Conservation (phyloP, 2,113 vertebrate genomes). For the Caretta caretta region DNA sequence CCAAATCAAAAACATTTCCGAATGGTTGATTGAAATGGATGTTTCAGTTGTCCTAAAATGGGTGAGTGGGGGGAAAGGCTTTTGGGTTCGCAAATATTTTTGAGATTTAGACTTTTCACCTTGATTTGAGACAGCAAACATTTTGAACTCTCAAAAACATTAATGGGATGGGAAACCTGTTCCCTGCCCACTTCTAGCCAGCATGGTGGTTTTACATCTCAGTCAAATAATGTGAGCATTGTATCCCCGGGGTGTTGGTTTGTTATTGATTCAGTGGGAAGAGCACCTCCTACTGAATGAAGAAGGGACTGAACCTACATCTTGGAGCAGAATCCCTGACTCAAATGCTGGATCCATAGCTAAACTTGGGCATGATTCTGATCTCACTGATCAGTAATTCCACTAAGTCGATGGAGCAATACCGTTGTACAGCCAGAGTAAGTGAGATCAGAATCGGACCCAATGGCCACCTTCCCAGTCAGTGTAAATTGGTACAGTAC, state of each 20-base stretch:
- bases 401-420: not conserved
- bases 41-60: not conserved
- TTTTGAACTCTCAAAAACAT: not conserved
- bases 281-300: not conserved
- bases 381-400: not conserved
- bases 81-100: not conserved
- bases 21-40: not conserved
- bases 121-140: not conserved
- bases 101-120: not conserved
- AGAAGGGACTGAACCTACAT: not conserved
- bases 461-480: rapidly evolving
- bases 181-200: not conserved
- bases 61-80: no score
- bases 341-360: not conserved
- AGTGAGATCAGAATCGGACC: not conserved
- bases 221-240: not conserved
- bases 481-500: not conserved
- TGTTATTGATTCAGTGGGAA: not conserved
- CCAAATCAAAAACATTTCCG: not conserved
- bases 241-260: not conserved
- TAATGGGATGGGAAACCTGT: not conserved
- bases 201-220: rapidly evolving
- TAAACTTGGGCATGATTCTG: not conserved
- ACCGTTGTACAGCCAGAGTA: not conserved
- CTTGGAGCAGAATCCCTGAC: not conserved